A percentile compares a stretch with the other conserved stretches of the same genome.
Conservation (phyloP, 2,113 vertebrate species). For the Bufo gargarizans region DNA sequence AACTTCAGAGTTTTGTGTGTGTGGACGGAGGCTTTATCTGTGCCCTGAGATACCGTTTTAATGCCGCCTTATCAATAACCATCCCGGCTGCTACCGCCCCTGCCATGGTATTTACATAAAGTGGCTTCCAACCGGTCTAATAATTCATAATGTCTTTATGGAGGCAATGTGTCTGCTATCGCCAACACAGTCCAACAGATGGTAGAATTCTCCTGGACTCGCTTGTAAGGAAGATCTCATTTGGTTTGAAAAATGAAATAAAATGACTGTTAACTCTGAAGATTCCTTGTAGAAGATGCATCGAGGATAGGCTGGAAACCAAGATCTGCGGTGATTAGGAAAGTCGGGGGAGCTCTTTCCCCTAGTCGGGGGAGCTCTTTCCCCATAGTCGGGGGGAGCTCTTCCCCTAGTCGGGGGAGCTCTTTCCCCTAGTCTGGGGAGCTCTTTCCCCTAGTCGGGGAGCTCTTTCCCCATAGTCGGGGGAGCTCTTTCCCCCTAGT, state of each 20-base stretch:
- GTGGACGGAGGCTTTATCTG: background rate
- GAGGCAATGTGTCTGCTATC: constrained; percentile 47
- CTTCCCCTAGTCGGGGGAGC: too few relatives aligned
- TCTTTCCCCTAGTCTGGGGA: too few relatives aligned
- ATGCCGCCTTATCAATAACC: constrained; percentile 39
- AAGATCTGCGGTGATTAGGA: background rate
- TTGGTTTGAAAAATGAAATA: constrained; percentile 53
- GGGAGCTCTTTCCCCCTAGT: too few relatives aligned
- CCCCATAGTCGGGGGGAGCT: too few relatives aligned
- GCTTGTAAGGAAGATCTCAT: constrained; percentile 13
- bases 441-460: too few relatives aligned
- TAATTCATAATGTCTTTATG: constrained; percentile 52
- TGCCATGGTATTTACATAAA: constrained; percentile 47
- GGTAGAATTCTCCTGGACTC: constrained; percentile 60
- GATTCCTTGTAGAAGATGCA: constrained; percentile 39
- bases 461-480: too few relatives aligned
- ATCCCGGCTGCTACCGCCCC: fast-evolving
- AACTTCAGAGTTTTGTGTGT: background rate
- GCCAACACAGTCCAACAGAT: constrained; percentile 58
- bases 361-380: background rate
- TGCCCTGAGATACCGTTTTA: background rate
- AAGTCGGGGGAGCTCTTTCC: background rate
- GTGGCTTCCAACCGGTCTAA: constrained; percentile 41
- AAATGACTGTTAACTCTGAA: constrained; percentile 47
- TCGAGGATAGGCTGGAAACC: background rate